A percentile compares a stretch with the other conserved stretches of the same genome.
phyloP scores from a whole-genome alignment of 2,888 invertebrate genomes.

The Drosophila helvetica region DNA sequence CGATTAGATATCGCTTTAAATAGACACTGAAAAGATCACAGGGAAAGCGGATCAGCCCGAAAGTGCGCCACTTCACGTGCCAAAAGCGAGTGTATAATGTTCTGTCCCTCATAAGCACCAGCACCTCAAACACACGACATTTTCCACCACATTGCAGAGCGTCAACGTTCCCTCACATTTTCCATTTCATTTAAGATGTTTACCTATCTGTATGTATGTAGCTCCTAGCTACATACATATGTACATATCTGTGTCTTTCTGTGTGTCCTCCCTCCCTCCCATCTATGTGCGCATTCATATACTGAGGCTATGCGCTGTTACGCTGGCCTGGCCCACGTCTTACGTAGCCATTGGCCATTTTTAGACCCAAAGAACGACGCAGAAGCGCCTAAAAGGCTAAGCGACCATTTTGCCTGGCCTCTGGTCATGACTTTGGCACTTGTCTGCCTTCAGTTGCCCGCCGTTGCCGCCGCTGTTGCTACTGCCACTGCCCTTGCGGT shows the following conservation, averaged over 20 bases:
- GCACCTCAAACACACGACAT: neutral
- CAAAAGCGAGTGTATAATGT: conserved; percentile 17
- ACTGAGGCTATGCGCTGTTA: conserved; percentile 13
- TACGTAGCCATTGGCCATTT: conserved; percentile 27
- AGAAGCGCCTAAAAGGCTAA: conserved; percentile 34
- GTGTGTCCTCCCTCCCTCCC: conserved; percentile 8
- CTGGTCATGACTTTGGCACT: conserved; percentile 71
- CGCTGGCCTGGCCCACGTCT: neutral
- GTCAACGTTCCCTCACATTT: conserved; percentile 40
- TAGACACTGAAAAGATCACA: conserved; percentile 29
- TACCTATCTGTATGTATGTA: conserved; percentile 17
- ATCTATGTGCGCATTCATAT: conserved; percentile 27
- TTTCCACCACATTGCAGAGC: conserved; percentile 36
- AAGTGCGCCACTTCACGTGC: conserved; percentile 50
- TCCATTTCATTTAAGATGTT: conserved; percentile 38
- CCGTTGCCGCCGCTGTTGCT: conserved; percentile 5
- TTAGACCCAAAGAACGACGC: conserved; percentile 47
- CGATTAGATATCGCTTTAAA: conserved; percentile 23
- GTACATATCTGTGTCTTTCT: conserved; percentile 15
- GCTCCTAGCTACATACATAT: too few species aligned
- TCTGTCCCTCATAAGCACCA: conserved; percentile 9
- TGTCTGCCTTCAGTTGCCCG: conserved; percentile 56
- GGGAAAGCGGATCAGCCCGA: neutral
- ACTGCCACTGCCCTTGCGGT: conserved; percentile 6
- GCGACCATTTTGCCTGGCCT: conserved; percentile 32